Base-by-base conservation (phyloP, 2,113 vertebrate species). In the Regulus satrapa region DNA sequence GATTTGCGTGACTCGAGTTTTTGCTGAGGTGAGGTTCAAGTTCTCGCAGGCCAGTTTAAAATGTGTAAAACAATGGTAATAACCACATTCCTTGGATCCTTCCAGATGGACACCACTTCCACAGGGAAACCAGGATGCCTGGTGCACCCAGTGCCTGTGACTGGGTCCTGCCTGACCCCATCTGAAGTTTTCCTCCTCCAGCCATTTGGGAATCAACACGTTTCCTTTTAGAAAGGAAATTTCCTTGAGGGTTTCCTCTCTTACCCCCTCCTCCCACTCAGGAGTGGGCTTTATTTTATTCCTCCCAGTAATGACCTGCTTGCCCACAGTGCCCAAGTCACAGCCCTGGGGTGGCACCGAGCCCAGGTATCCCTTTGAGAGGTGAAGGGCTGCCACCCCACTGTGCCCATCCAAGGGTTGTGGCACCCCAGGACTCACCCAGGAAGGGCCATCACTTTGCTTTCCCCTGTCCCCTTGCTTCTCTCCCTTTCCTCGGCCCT, bases 261-360 rank as follows among this genome's bases (percentile, higher is more conserved):
- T 59, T 26, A 5, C 6, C 20, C 5, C 6, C 24, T 59, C 16
- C 14, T 88, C 31, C 18, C 2, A 1, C 34, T 36, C 21, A 45
- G 38, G 16, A 66, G 8, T 5, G 18, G 29, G 26, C 4, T 73
- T 74, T 19, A 16, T 75, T 62, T 63, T 24, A 26, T 26, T 28
- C 25, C 29, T 41, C 29, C 6, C 18, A 20, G 7, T 5, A 40
- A 77, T n/a, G 12, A 9, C 7, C 31, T 0, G 3, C 38, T 58
- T 6, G 1, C 17, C 36, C 34, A 43, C 6, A 0, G 8, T 6
- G 2, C 31, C 38, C 15, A 1, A 21, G 18, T 25, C 17, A 2
- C 63, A 85, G 52, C 32, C 28, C 34, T 2, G 4, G 62, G 19
- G 20, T 55, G 51, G 15, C 61, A 59, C 31, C 0, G 0, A 38